A percentile compares a stretch with the other conserved stretches of the same genome.
phyloP scores from a whole-genome alignment of 2,797 vertebrate genomes.

The Hippocampus kuda region DNA sequence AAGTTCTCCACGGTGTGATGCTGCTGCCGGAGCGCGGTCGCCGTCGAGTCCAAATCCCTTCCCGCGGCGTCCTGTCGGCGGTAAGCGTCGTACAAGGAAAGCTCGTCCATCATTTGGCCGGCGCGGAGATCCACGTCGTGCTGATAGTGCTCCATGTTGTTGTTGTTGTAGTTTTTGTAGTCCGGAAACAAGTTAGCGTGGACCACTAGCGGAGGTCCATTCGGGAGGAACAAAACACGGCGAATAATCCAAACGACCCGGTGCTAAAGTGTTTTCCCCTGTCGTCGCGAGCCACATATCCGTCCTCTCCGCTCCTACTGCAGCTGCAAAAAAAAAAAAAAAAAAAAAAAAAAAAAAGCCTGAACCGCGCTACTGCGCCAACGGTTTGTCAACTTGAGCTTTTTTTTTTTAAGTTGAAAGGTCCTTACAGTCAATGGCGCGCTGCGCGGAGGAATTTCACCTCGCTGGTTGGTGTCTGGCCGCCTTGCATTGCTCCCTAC shows the following conservation, averaged over 20 bases:
- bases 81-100: slow-evolving; percentile 71
- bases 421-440: slow-evolving; percentile 81
- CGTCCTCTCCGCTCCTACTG: neutral
- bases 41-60: slow-evolving; percentile 51
- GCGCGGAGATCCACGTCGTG: slow-evolving; percentile 69
- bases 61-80: slow-evolving; percentile 53
- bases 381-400: slow-evolving; percentile 71
- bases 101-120: slow-evolving; percentile 67
- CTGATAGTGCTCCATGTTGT: slow-evolving; percentile 75
- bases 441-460: slow-evolving; percentile 88
- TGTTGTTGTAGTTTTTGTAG: slow-evolving; percentile 12
- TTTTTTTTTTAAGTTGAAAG: slow-evolving; percentile 72
- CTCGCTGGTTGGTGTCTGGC: slow-evolving; percentile 47
- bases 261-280: slow-evolving; percentile 39
- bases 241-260: slow-evolving; percentile 42
- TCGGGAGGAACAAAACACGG: slow-evolving; percentile 63
- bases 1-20: slow-evolving; percentile 70
- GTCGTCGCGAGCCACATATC: slow-evolving; percentile 30
- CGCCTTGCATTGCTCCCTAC: neutral
- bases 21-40: slow-evolving; percentile 61
- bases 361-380: slow-evolving; percentile 56
- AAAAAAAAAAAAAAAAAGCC: slow-evolving; percentile 57
- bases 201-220: slow-evolving; percentile 65
- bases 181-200: slow-evolving; percentile 57
- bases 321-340: slow-evolving; percentile 40